Evolutionary conservation across 2,797 vertebrate species (phyloP).

Genomic region (Aselliscus stoliczkanus): DNA sequence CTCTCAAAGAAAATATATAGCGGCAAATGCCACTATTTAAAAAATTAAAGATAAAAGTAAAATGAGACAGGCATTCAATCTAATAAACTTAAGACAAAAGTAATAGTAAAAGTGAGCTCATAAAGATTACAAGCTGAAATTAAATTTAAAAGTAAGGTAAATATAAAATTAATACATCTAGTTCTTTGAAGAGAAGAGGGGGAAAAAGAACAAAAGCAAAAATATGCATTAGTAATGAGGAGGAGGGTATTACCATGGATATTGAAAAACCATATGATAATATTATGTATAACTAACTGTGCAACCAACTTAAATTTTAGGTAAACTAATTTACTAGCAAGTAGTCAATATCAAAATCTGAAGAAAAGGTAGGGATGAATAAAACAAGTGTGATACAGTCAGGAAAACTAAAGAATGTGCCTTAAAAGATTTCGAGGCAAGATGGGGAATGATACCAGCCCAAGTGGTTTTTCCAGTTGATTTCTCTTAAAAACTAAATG

Average conservation of each 20-base stretch:
- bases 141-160: background rate
- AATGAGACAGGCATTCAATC: background rate
- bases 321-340: background rate
- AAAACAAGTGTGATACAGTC: background rate
- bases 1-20: background rate
- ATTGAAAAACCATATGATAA: background rate
- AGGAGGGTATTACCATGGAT: background rate
- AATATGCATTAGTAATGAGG: background rate
- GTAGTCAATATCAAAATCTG: background rate
- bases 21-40: background rate
- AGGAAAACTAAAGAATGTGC: background rate
- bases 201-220: background rate
- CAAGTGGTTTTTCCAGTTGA: background rate
- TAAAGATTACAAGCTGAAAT: background rate
- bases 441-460: background rate
- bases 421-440: background rate
- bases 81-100: background rate
- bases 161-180: background rate
- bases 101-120: background rate
- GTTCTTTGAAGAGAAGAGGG: background rate
- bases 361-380: background rate
- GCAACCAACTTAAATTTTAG: background rate
- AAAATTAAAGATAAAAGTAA: background rate
- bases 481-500: background rate
- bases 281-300: background rate